phyloP scores from a whole-genome alignment of 2,797 vertebrate genomes.

The Argya squamiceps region DNA sequence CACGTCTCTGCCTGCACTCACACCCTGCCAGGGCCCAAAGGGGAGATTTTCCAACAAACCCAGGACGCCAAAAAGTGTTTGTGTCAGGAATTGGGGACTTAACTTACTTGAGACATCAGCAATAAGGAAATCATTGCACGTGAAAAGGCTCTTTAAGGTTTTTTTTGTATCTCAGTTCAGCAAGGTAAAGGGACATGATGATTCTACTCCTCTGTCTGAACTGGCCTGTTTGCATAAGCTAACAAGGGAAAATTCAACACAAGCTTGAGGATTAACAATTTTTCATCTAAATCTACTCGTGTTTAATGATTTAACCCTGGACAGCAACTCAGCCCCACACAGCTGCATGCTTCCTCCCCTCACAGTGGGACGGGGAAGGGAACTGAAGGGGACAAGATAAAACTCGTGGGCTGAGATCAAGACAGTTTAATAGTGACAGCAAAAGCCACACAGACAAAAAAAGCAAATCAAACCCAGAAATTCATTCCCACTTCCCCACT shows the following conservation, averaged over 20 bases:
- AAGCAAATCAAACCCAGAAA: background rate
- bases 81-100: background rate
- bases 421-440: background rate
- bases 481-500: background rate
- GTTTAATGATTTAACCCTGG: background rate
- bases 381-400: background rate
- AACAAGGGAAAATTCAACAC: background rate
- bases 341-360: accelerated
- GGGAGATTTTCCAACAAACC: background rate
- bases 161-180: background rate
- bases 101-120: background rate
- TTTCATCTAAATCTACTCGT: background rate
- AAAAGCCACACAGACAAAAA: background rate
- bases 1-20: background rate
- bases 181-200: background rate
- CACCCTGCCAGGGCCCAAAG: background rate
- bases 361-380: background rate
- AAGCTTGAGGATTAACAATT: background rate
- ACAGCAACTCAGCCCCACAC: background rate
- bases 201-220: background rate
- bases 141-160: background rate
- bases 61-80: background rate
- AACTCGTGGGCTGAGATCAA: background rate
- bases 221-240: background rate
- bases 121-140: background rate